Base-by-base conservation (phyloP, 2,113 vertebrate genomes). In the Sceloporus tristichus region DNA sequence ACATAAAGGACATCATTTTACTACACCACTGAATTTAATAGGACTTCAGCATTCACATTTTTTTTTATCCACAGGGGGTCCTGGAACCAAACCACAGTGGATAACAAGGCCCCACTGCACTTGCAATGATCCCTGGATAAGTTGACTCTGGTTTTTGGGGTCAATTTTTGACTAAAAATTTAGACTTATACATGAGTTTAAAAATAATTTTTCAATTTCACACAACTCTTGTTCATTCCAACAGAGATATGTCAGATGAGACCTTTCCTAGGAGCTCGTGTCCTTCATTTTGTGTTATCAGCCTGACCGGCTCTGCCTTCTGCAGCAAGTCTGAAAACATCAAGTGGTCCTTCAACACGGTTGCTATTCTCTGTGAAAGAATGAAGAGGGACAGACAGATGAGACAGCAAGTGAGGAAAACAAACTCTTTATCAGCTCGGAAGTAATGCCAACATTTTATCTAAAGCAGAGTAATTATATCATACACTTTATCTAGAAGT, bases 401-500 rank as follows among this genome's bases (percentile, higher is more conserved):
- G 92, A 77, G 82, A 94, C 94, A 86, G 94, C 91, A 93, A 90
- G 96, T 94, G 93, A 93, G 92, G 84, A 96, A 96, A 97, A 92
- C 92, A 95, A 96, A 91, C 90, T 91, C 93, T 95, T 82, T 96
- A 96, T 96, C 94, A 3, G 94, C 95, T 95, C 94, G 93, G 96
- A 96, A 97, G 95, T 93, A 93, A 95, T 84, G 40, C 93, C 11
- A 1, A 90, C 90, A 84, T 92, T 82, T 96, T 96, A 97, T 96
- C 97, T 96, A 80, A 95, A 96, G 96, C 95, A 96, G 93, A 0
- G 19, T 90, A 95, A 96, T 96, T 94, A 86, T 95, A 96, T 96
- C 94, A 54, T n/a, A 87, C 90, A 93, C 92, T 96, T 96, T 97
- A 97, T 97, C 96, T 94, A 90, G 34, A 86, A 94, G 96, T 38